A percentile compares a stretch with the other conserved stretches of the same genome.
phyloP scores from a whole-genome alignment of 2,888 invertebrate genomes.

The Sericinus montela region DNA sequence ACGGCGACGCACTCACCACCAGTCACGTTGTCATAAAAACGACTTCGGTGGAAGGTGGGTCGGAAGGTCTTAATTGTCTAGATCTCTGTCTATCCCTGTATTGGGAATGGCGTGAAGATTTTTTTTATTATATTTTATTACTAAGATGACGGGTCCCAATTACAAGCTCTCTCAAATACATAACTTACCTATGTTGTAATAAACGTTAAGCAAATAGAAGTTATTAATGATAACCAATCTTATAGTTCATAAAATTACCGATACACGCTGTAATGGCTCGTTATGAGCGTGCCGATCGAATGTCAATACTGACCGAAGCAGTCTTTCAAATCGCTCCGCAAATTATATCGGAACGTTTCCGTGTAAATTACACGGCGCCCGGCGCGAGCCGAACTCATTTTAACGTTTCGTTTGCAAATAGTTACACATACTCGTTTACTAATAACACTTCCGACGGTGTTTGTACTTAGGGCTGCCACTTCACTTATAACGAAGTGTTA shows the following conservation, averaged over 20 bases:
- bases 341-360: conserved; percentile 19
- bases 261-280: not conserved
- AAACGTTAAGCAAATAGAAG: not conserved
- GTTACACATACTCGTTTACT: conserved; percentile 39
- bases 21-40: no score
- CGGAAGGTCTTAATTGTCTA: no score
- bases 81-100: no score
- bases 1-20: no score
- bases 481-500: no score
- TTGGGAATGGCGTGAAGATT: no score
- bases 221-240: not conserved
- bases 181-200: not conserved
- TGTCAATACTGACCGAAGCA: conserved; percentile 17
- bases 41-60: no score
- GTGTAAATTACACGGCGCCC: conserved; percentile 31
- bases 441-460: conserved; percentile 43
- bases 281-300: not conserved
- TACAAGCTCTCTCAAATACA: no score
- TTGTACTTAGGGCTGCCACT: not conserved
- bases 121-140: no score
- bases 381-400: conserved; percentile 40
- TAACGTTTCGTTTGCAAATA: conserved; percentile 56
- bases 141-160: no score
- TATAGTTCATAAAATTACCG: not conserved
- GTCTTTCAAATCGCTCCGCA: conserved; percentile 20